phyloP scores from a whole-genome alignment of 2,888 invertebrate species.

The Cryptocheilus praepositus region DNA sequence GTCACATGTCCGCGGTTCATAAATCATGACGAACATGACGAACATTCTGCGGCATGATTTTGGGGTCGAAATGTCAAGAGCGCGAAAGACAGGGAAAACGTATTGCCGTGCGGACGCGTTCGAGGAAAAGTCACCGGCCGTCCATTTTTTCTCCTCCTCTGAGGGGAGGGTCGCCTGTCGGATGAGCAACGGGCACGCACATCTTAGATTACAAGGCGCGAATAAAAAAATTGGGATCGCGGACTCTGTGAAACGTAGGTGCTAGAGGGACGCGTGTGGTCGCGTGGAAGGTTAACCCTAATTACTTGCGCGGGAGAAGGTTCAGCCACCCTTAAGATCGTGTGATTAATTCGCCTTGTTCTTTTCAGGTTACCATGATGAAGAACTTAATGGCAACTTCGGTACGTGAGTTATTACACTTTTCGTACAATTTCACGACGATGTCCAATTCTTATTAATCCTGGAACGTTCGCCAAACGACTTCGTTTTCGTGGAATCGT shows the following conservation, averaged over 20 bases:
- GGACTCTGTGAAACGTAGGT: neutral
- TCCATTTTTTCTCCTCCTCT: neutral
- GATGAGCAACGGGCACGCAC: conserved; percentile 8
- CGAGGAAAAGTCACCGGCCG: neutral
- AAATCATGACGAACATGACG: too few species aligned
- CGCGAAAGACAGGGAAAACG: too few species aligned
- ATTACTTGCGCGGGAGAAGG: conserved; percentile 32
- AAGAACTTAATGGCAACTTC: too few species aligned
- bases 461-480: too few species aligned
- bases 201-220: conserved; percentile 5
- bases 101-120: too few species aligned
- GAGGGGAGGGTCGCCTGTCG: neutral
- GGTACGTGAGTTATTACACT: too few species aligned
- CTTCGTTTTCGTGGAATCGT: too few species aligned
- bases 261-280: conserved; percentile 31
- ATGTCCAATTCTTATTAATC: too few species aligned
- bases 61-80: too few species aligned
- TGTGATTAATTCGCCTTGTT: conserved; percentile 25
- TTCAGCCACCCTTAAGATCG: conserved; percentile 26
- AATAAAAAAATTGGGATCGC: neutral
- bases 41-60: too few species aligned
- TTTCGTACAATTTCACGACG: too few species aligned
- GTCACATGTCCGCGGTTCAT: too few species aligned
- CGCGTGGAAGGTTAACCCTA: conserved; percentile 35
- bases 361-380: conserved; percentile 1